Evolutionary conservation across 2,797 vertebrate genomes (phyloP), one percentile per base, ranked within the genome.

Genomic region (Adrianichthys oophorus): DNA sequence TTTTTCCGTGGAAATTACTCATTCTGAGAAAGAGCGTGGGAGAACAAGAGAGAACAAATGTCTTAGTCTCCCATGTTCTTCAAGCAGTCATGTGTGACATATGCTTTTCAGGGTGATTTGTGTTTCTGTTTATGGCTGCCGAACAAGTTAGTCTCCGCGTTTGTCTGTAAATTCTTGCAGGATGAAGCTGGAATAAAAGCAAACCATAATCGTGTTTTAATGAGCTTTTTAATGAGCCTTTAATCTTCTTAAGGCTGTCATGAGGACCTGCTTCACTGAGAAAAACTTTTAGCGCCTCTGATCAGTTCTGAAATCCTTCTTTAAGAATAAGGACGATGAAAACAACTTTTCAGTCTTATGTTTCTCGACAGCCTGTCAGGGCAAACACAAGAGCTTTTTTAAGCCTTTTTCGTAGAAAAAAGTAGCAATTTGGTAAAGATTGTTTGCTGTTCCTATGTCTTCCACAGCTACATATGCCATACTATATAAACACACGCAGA

Each of bases 171-270:
- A 37, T 37, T 37, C 32, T 37, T 37, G 32, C 32, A 12, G 32
- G 32, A 12, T 37, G 32, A 37, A 37, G 32, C 32, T 42, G 59
- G 15, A 4, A 52, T n/a, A 48, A 48, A 44, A 55, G 68, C 47
- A 4, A 48, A 54, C 53, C 71, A 56, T 78, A 77, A 85, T 85
- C 62, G 67, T 17, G 65, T 72, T 70, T 72, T 72, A 74, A 78
- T 83, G 57, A 79, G 68, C n/a, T 67, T 74, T 70, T 70, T 70
- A 70, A 79, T 75, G 52, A 79, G 69, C 42, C 82, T 77, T 80
- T 70, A 85, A 82, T 84, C 80, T 62, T 59, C 48, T 72, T 48
- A 55, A 59, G 68, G 19, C 40, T 46, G 29, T 68, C 32, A 44
- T 52, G 63, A 59, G 70, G 46, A 73, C 41, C 56, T 49, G 52